A percentile compares a stretch with the other conserved stretches of the same genome.
Evolutionary conservation across 2,888 invertebrate species (phyloP).

Genomic region (Sarcophaga variegata): DNA sequence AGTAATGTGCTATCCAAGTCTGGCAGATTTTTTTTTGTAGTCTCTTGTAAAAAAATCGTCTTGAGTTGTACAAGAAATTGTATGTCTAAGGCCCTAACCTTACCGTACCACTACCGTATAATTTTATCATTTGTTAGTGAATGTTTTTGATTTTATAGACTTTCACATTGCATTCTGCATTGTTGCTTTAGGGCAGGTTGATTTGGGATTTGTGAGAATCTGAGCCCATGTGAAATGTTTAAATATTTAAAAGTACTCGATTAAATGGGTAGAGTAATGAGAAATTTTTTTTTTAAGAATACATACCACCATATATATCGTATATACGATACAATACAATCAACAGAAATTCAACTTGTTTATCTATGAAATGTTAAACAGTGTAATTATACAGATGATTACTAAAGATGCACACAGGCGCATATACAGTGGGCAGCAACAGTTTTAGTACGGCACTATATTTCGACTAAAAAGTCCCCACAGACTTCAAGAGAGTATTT

Average conservation of each 20-base stretch:
- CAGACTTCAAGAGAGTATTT: too few relatives aligned
- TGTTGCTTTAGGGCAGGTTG: background rate
- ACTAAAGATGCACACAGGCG: background rate
- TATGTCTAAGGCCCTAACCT: too few relatives aligned
- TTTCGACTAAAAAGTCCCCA: too few relatives aligned
- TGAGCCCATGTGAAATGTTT: constrained; percentile 34
- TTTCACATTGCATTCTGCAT: background rate
- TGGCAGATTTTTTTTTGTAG: too few relatives aligned
- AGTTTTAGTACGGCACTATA: too few relatives aligned
- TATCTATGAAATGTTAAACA: constrained; percentile 56
- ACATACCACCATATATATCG: too few relatives aligned
- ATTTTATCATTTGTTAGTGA: background rate
- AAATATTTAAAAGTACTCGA: constrained; percentile 59
- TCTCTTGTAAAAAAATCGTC: too few relatives aligned
- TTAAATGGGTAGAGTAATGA: constrained; percentile 42
- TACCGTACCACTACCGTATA: too few relatives aligned
- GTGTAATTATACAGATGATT: constrained; percentile 55
- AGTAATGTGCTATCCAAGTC: too few relatives aligned
- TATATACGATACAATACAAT: background rate
- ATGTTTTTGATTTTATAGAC: background rate
- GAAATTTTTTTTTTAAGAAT: background rate
- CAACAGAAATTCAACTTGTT: constrained; percentile 19
- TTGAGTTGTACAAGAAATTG: too few relatives aligned
- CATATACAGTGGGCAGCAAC: too few relatives aligned
- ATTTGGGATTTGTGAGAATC: constrained; percentile 23